Evolutionary conservation across 2,797 vertebrate genomes (phyloP).

Genomic region (Salmo trutta): DNA sequence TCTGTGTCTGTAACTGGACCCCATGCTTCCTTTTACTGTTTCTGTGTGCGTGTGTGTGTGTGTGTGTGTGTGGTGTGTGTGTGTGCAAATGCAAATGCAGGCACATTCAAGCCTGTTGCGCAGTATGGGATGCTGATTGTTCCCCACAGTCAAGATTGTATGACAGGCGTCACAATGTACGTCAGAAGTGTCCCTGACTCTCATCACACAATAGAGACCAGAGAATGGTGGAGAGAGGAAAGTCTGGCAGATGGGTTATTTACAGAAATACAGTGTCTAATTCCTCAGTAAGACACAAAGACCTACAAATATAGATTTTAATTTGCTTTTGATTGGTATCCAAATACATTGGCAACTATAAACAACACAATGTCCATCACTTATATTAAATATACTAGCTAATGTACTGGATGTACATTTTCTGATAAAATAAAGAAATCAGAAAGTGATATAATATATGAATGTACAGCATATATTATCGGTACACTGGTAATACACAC

Average conservation of each 20-base stretch:
- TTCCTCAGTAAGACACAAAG: slow-evolving; percentile 1
- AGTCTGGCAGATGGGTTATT: not conserved
- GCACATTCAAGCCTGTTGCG: slow-evolving; percentile 3
- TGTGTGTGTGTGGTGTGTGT: slow-evolving; percentile 19
- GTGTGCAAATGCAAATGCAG: slow-evolving; percentile 18
- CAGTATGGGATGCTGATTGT: slow-evolving; percentile 50
- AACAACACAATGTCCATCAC: slow-evolving; percentile 17
- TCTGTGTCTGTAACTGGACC: not conserved
- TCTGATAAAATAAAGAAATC: slow-evolving; percentile 26
- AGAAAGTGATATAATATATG: slow-evolving; percentile 7
- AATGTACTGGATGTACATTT: slow-evolving; percentile 12
- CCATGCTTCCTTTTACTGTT: not conserved
- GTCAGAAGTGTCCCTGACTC: slow-evolving; percentile 41
- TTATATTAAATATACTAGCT: slow-evolving; percentile 8
- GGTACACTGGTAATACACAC: slow-evolving; percentile 31
- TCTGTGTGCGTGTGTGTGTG: slow-evolving; percentile 3
- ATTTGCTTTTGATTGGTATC: slow-evolving; percentile 44
- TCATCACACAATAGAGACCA: slow-evolving; percentile 35
- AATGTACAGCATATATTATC: slow-evolving; percentile 18
- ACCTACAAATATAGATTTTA: slow-evolving; percentile 38
- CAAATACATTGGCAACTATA: slow-evolving; percentile 46
- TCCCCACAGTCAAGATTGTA: slow-evolving; percentile 51
- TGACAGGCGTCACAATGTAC: slow-evolving; percentile 52
- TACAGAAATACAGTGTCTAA: not conserved
- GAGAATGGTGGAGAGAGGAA: slow-evolving; percentile 31